Evolutionary conservation across 2,113 vertebrate genomes (phyloP).

Genomic region (Thalassoma bifasciatum): DNA sequence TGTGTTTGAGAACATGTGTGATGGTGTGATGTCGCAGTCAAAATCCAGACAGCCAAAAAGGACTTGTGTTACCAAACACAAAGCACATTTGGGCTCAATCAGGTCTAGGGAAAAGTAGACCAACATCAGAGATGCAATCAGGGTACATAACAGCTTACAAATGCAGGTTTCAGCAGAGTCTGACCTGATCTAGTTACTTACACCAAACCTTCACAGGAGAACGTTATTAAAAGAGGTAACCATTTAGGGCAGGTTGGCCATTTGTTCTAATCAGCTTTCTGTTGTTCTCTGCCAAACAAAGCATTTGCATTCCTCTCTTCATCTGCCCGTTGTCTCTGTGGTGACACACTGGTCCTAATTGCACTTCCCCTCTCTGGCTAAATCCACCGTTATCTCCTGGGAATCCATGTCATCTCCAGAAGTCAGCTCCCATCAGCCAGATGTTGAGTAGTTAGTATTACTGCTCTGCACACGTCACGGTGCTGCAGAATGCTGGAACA

Average conservation of each 20-base stretch:
- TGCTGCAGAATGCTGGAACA: constrained; percentile 67
- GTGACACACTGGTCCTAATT: constrained; percentile 83
- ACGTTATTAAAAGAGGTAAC: constrained; percentile 37
- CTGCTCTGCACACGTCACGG: constrained; percentile 68
- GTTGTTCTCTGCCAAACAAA: constrained; percentile 82
- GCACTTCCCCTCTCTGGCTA: constrained; percentile 73
- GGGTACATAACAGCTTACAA: not conserved
- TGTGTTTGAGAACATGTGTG: not conserved
- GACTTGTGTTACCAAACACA: not conserved
- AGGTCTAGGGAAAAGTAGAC: not conserved
- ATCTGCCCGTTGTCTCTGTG: constrained; percentile 69
- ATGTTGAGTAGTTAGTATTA: constrained; percentile 82
- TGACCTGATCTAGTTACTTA: constrained; percentile 6
- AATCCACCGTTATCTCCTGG: constrained; percentile 81
- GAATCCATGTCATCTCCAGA: constrained; percentile 81
- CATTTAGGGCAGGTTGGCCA: constrained; percentile 45
- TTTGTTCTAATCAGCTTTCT: constrained; percentile 83
- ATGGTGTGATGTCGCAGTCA: not conserved
- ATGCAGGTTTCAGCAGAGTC: not conserved
- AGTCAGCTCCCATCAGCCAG: constrained; percentile 80
- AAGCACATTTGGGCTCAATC: not conserved
- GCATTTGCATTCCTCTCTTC: constrained; percentile 74
- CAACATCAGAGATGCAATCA: not conserved
- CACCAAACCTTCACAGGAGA: constrained; percentile 30
- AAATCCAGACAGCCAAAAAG: not conserved